These are phyloP conservation scores for Echinarachnius parma DNA, from an alignment of 53 echinoderm and acorn worm genomes.

Conservation along the genomic window DNA sequence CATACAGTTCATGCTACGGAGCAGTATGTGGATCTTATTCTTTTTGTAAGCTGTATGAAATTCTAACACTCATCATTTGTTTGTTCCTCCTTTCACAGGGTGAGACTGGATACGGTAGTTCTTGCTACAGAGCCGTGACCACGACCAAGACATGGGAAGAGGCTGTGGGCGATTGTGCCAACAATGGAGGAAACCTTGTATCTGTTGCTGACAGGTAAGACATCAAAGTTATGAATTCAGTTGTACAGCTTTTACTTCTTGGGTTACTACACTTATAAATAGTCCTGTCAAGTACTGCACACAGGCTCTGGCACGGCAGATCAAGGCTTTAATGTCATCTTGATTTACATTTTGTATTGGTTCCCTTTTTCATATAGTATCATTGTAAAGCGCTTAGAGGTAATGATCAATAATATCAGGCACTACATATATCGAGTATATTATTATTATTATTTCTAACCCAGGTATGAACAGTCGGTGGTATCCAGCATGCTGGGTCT, in stretches of 20 bases:
- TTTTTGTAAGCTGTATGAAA: not conserved
- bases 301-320: no score
- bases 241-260: no score
- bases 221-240: no score
- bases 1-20: no score
- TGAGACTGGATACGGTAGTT: constrained; percentile 64
- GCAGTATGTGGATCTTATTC: not conserved
- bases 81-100: constrained; percentile 37
- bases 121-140: constrained; percentile 59
- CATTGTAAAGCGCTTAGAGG: no score
- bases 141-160: constrained; percentile 39
- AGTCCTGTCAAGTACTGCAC: no score
- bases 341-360: not conserved
- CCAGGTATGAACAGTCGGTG: constrained; percentile 77
- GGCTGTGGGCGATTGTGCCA: constrained; percentile 48
- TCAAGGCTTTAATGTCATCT: not conserved
- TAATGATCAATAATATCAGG: no score
- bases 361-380: no score
- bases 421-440: not conserved
- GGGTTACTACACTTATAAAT: no score
- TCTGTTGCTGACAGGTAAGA: constrained; percentile 67
- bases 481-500: constrained; percentile 65
- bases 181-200: constrained; percentile 52
- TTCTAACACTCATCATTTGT: not conserved
- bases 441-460: not conserved